A percentile compares a stretch with the other conserved stretches of the same genome.
phyloP scores from a whole-genome alignment of 2,888 invertebrate species.

The Aphidoletes aphidimyza region DNA sequence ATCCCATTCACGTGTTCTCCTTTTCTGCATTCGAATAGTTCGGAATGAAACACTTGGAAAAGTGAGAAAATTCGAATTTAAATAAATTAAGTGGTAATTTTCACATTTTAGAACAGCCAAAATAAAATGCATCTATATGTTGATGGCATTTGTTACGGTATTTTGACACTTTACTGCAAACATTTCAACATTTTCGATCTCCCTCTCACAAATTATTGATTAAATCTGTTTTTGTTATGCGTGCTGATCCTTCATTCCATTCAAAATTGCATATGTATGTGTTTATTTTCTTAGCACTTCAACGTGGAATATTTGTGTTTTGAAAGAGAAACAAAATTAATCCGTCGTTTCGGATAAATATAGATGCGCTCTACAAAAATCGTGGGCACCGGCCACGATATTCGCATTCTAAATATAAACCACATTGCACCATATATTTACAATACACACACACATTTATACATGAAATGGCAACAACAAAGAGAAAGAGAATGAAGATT shows the following conservation, averaged over 20 bases:
- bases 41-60: neutral
- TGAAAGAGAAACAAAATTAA: slow-evolving; percentile 4
- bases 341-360: neutral
- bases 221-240: too few relatives aligned
- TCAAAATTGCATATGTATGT: neutral
- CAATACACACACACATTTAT: neutral
- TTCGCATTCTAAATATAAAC: slow-evolving; percentile 37
- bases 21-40: neutral
- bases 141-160: too few relatives aligned
- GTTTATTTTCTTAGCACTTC: neutral
- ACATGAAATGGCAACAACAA: neutral
- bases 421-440: neutral
- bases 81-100: too few relatives aligned
- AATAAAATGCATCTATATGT: too few relatives aligned
- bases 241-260: neutral
- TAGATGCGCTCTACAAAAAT: slow-evolving; percentile 40
- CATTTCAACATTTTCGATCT: too few relatives aligned
- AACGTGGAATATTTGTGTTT: slow-evolving; percentile 21
- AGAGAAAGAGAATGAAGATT: too few relatives aligned
- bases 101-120: too few relatives aligned
- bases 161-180: too few relatives aligned
- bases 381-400: slow-evolving; percentile 47
- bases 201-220: too few relatives aligned
- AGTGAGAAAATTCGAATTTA: neutral
- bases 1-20: neutral